Conservation (phyloP, 2,888 invertebrate genomes). For the Hypselothyrea guttata region DNA sequence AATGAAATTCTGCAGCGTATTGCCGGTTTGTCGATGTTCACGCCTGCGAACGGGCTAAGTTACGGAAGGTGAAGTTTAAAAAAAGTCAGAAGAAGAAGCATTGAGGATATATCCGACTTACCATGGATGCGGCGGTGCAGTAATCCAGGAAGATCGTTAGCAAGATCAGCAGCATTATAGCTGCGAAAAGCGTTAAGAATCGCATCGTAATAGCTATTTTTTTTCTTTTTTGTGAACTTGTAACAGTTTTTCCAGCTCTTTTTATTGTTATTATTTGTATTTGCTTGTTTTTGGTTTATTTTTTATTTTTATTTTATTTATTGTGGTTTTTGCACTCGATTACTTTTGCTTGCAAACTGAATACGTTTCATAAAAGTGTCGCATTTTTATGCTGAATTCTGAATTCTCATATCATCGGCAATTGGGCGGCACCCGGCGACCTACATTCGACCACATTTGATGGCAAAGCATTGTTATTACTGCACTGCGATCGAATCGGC, state of each 20-base stretch:
- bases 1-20: not conserved
- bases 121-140: no score
- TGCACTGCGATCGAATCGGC: no score
- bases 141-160: no score
- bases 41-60: not conserved
- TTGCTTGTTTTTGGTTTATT: constrained; percentile 7
- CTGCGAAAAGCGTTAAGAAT: constrained; percentile 4
- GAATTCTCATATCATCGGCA: constrained; percentile 57
- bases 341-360: constrained; percentile 68
- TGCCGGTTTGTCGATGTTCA: not conserved
- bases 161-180: not conserved
- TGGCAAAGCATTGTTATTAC: no score
- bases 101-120: no score
- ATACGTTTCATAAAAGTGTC: constrained; percentile 62
- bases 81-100: no score
- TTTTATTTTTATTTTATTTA: constrained; percentile 9
- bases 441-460: constrained; percentile 31
- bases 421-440: constrained; percentile 55
- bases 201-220: constrained; percentile 20
- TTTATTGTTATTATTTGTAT: constrained; percentile 25
- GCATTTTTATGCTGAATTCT: constrained; percentile 72
- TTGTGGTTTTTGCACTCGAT: constrained; percentile 44
- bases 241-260: constrained; percentile 54
- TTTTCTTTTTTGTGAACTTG: constrained; percentile 48
- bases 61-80: no score